Evolutionary conservation across 30 jellyfish, hydroid and myxozoan genomes (phyloP), one percentile per base, ranked within the genome.

Genomic region (Hydractinia echinata): DNA sequence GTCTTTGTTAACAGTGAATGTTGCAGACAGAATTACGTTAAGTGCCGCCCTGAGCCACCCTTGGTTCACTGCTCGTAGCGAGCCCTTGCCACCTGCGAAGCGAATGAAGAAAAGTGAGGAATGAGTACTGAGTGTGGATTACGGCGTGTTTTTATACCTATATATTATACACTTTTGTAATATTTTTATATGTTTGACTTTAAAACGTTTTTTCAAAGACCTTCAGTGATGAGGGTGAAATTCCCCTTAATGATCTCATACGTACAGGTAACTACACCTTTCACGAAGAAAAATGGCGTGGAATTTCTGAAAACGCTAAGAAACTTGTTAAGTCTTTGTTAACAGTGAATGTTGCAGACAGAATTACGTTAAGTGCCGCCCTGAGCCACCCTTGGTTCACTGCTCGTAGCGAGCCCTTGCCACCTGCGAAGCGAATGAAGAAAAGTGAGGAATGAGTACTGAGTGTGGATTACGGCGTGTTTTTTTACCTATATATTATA

Each of bases 11-110:
- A 83, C 87, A 10, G 88, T 83, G 10, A 86, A 89, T 68, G 87
- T 52, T 9, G 10, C 51, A 18, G 80, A 73, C 48, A 69, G 96
- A 8, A 39, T 81, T 3, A 19, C 95, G 1, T 85, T 89, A 9
- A 53, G 85, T 8, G 95, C 81, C 2, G 96, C 96, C 4, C 82
- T 89, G 44, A 44, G 67, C 11, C 96, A 89, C 54, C 74, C 19
- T n/a, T 64, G 74, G 74, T 64, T 64, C 4, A 6, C 74, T 7
- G 44, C 44, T 30, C 44, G 44, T 30, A 51, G 74, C 9, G 74
- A 7, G 19, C 19, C 74, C 39, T 16, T 16, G 19, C 69, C 69
- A 58, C 6, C 74, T 64, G 9, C 18, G 4, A 64, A 64, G 39
- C 9, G 74, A 64, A 9, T 64, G 18, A 64, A 64, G 39, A 64